These are phyloP conservation scores for Hippocampus kuda DNA, from an alignment of 2,797 vertebrate genomes.

Conservation along the genomic window DNA sequence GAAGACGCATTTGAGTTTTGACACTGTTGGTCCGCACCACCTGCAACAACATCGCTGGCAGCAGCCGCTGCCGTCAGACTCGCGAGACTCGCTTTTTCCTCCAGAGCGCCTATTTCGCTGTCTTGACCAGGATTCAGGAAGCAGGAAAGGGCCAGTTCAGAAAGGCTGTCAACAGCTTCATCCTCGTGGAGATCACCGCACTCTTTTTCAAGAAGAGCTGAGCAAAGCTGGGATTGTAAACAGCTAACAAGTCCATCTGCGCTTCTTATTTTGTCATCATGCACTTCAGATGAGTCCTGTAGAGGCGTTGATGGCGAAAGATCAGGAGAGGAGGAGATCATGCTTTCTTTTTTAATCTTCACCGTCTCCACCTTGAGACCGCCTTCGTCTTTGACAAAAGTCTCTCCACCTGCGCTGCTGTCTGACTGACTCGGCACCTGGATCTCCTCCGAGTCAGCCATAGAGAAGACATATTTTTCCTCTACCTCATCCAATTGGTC, in stretches of 20 bases:
- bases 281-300: conserved; percentile 64
- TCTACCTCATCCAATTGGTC: conserved; percentile 30
- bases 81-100: conserved; percentile 47
- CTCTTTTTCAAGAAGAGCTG: conserved; percentile 54
- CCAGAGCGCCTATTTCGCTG: conserved; percentile 42
- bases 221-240: conserved; percentile 77
- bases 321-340: conserved; percentile 72
- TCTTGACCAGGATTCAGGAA: conserved; percentile 55
- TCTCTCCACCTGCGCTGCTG: conserved; percentile 48
- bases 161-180: conserved; percentile 51
- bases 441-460: conserved; percentile 71
- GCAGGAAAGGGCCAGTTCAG: conserved; percentile 60
- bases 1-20: conserved; percentile 11
- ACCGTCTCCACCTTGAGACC: conserved; percentile 55
- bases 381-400: conserved; percentile 60
- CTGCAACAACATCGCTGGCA: conserved; percentile 21
- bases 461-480: conserved; percentile 51
- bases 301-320: conserved; percentile 76
- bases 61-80: conserved; percentile 42
- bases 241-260: conserved; percentile 67
- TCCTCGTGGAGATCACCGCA: conserved; percentile 32
- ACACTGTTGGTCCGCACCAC: conserved; percentile 7
- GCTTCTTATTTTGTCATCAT: conserved; percentile 62
- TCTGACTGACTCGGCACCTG: conserved; percentile 92
- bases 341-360: conserved; percentile 85